These are phyloP conservation scores for Pelodiscus sinensis DNA, from an alignment of 2,113 vertebrate species.

Conservation along the genomic window DNA sequence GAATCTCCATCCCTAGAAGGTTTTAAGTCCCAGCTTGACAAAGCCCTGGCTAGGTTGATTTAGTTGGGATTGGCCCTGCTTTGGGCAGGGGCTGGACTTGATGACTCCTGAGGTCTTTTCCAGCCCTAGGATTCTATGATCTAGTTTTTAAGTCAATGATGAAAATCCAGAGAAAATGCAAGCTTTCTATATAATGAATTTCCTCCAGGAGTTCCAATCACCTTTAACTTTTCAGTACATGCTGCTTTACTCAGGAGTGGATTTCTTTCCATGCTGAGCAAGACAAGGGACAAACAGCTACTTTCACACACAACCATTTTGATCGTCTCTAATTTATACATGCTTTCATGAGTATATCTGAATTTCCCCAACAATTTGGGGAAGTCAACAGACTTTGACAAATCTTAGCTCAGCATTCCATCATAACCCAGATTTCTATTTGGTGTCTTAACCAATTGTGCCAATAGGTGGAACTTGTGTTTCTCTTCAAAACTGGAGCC, in stretches of 20 bases:
- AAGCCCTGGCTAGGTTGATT: too few species aligned
- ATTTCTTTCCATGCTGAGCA: neutral
- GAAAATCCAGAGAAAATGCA: neutral
- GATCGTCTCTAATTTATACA: neutral
- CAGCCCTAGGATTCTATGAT: too few species aligned
- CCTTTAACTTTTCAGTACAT: neutral
- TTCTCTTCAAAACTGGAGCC: neutral
- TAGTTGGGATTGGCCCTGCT: too few species aligned
- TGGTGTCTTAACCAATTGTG: neutral
- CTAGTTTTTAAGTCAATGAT: neutral
- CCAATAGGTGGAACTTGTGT: conserved; percentile 63
- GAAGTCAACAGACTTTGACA: neutral
- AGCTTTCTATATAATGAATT: neutral
- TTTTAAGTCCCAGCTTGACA: too few species aligned
- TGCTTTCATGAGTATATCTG: neutral
- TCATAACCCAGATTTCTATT: neutral
- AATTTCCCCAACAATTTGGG: neutral
- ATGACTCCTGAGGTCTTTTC: too few species aligned
- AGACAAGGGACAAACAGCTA: fast-evolving
- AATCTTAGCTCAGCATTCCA: neutral
- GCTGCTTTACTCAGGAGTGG: neutral
- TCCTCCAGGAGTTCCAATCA: neutral
- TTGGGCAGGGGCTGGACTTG: too few species aligned
- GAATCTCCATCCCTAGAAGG: too few species aligned
- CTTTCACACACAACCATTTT: neutral